Evolutionary conservation across 2,113 vertebrate genomes (phyloP).

Genomic region (Brachyhypopomus gauderio): DNA sequence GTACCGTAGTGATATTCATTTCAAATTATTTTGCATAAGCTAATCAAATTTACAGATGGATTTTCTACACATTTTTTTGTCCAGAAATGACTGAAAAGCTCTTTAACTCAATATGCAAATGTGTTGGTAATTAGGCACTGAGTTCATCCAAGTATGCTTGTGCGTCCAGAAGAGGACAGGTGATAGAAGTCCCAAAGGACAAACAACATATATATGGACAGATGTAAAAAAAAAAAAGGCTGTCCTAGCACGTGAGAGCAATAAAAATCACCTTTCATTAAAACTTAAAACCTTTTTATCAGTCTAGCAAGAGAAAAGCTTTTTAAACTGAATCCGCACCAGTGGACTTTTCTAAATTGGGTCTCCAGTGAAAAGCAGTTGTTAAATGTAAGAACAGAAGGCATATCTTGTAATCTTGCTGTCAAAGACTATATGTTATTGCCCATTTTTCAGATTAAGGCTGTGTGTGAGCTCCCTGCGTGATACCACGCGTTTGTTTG

Average conservation of each 20-base stretch:
- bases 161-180: background rate
- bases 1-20: background rate
- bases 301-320: constrained; percentile 24
- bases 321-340: constrained; percentile 11
- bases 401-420: constrained; percentile 26
- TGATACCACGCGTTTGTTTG: constrained; percentile 18
- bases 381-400: constrained; percentile 16
- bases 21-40: constrained; percentile 2
- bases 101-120: background rate
- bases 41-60: background rate
- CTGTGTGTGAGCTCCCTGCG: background rate
- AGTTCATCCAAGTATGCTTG: background rate
- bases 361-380: constrained; percentile 24
- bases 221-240: background rate
- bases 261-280: constrained; percentile 35
- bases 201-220: background rate
- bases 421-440: constrained; percentile 33
- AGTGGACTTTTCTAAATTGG: constrained; percentile 21
- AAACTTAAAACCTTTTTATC: constrained; percentile 25
- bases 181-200: background rate
- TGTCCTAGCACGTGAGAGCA: background rate
- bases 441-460: constrained; percentile 31
- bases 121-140: background rate
- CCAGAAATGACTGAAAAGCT: background rate
- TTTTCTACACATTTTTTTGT: background rate